phyloP scores from a whole-genome alignment of 1,140 invertebrate species.

The Tribolium castaneum region DNA sequence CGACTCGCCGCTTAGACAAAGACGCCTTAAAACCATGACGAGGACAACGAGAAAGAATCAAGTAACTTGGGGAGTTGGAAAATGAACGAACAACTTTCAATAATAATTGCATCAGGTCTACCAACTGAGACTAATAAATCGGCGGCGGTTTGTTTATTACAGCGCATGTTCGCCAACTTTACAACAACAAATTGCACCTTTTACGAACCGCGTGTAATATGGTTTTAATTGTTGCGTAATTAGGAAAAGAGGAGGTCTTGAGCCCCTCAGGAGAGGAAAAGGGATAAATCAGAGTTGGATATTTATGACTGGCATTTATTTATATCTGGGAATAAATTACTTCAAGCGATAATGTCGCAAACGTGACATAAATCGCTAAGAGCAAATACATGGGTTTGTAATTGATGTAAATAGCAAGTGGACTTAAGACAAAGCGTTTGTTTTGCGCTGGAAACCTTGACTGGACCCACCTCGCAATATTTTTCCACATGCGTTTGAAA shows the following conservation, averaged over 20 bases:
- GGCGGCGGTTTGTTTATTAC: conserved; percentile 1
- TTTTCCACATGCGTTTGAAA: background rate
- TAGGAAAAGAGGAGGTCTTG: conserved; percentile 1
- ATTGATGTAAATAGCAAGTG: background rate
- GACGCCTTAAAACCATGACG: background rate
- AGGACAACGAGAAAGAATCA: conserved; percentile 15
- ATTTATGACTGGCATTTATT: background rate
- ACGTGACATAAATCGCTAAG: background rate
- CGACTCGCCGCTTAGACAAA: background rate
- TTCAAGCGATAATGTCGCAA: background rate
- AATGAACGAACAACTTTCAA: conserved; percentile 7
- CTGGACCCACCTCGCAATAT: background rate
- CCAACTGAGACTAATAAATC: conserved; percentile 16
- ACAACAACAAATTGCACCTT: conserved; percentile 5
- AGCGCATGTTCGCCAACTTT: conserved; percentile 8
- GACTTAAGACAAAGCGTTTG: background rate
- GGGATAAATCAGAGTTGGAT: background rate
- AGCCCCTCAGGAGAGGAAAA: background rate
- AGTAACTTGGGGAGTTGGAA: background rate
- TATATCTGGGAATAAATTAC: background rate
- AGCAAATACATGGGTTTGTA: background rate
- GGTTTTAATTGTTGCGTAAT: conserved; percentile 19
- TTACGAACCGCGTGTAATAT: background rate
- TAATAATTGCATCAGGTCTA: conserved; percentile 21
- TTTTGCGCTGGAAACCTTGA: background rate